Evolutionary conservation across 2,113 vertebrate genomes (phyloP).

Genomic region (Columba livia): DNA sequence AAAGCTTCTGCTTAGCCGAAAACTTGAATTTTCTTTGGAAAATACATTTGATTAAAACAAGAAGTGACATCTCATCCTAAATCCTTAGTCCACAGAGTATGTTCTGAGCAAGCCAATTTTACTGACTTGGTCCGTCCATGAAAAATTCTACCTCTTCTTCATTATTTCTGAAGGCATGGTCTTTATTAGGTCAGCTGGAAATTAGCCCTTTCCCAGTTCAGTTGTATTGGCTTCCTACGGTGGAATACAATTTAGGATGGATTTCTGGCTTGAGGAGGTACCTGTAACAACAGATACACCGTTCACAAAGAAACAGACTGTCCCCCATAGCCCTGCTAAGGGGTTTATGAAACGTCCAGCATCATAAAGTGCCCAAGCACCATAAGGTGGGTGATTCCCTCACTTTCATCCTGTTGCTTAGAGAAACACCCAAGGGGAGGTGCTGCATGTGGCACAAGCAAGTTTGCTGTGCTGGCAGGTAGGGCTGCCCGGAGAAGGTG

Average conservation of each 20-base stretch:
- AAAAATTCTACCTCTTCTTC: background rate
- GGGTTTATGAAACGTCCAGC: background rate
- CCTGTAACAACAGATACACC: background rate
- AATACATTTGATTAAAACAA: background rate
- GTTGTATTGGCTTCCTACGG: background rate
- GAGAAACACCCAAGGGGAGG: background rate
- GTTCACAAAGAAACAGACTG: background rate
- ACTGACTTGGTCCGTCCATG: background rate
- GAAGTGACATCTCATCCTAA: background rate
- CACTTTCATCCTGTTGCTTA: background rate
- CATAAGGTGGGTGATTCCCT: background rate
- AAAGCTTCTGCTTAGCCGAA: background rate
- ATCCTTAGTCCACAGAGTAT: background rate
- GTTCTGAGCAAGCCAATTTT: background rate
- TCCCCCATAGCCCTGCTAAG: background rate
- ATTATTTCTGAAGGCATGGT: background rate
- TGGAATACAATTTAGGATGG: background rate
- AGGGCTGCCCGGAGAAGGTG: background rate
- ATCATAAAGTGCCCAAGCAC: background rate
- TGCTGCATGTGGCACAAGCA: background rate
- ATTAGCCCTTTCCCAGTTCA: background rate
- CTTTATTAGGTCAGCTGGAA: background rate
- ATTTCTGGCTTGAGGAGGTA: background rate
- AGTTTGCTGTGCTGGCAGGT: background rate
- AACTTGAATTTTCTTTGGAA: background rate